A percentile compares a stretch with the other conserved stretches of the same genome.
These are phyloP conservation scores for Epinephelus moara DNA, from an alignment of 2,113 vertebrate genomes.

Conservation along the genomic window DNA sequence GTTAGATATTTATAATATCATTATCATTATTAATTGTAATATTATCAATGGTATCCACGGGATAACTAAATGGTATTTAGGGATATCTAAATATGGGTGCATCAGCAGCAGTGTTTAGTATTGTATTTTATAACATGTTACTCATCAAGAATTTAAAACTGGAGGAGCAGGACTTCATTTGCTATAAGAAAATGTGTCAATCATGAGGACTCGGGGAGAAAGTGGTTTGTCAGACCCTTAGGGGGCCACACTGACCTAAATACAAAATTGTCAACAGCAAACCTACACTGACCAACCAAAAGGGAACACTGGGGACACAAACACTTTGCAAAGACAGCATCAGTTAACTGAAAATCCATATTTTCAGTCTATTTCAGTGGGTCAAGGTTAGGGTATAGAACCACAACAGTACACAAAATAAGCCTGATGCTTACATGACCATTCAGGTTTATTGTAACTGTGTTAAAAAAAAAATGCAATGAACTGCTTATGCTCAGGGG, in stretches of 20 bases:
- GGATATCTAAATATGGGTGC: slow-evolving; percentile 53
- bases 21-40: slow-evolving; percentile 6
- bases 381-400: neutral
- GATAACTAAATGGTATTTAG: slow-evolving; percentile 43
- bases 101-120: slow-evolving; percentile 66
- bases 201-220: slow-evolving; percentile 81
- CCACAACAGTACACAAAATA: neutral
- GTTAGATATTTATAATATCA: neutral
- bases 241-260: slow-evolving; percentile 86
- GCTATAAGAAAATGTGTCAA: slow-evolving; percentile 83
- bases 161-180: slow-evolving; percentile 80
- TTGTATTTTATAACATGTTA: slow-evolving; percentile 79
- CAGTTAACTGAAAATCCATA: neutral
- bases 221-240: slow-evolving; percentile 83
- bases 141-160: slow-evolving; percentile 82
- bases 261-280: slow-evolving; percentile 84
- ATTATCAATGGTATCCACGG: slow-evolving; percentile 3
- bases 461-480: too few relatives aligned
- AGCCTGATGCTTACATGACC: neutral
- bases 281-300: slow-evolving; percentile 70
- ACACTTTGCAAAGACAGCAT: slow-evolving; percentile 56
- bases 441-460: too few relatives aligned
- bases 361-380: slow-evolving; percentile 6
- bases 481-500: too few relatives aligned
- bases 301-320: slow-evolving; percentile 58